Conservation (phyloP, 2,888 invertebrate genomes). For the Melanargia galathea region DNA sequence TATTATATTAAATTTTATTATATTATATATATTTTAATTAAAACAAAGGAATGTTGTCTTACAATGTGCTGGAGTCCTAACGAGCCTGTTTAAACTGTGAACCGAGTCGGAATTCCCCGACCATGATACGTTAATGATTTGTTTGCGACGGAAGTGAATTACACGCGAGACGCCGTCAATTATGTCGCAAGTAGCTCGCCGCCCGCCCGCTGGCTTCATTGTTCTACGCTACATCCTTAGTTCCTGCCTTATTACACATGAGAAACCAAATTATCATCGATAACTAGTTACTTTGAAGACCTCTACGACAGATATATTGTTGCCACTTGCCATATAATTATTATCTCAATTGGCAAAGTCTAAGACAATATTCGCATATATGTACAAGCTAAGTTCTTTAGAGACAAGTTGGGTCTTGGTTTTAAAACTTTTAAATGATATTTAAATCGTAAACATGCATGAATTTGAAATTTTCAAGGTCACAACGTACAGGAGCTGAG, state of each 20-base stretch:
- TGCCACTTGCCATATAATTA: no score
- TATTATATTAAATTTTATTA: no score
- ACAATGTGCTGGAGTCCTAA: not conserved
- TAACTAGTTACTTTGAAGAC: not conserved
- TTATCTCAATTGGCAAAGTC: no score
- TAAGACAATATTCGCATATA: no score
- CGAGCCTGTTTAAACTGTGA: not conserved
- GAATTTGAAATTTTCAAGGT: no score
- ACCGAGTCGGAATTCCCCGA: not conserved
- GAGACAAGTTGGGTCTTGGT: no score
- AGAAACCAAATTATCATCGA: not conserved
- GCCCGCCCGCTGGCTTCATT: not conserved
- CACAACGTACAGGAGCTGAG: no score
- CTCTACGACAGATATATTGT: not conserved
- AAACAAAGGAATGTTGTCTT: not conserved
- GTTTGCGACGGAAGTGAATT: not conserved
- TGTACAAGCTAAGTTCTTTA: no score
- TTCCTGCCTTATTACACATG: not conserved
- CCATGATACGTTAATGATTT: not conserved
- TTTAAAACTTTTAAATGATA: no score
- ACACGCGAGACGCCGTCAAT: conserved; percentile 2
- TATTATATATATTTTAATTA: no score
- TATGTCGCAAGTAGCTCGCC: not conserved
- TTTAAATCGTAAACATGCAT: no score
- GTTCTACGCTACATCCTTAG: not conserved